These are phyloP conservation scores for Burhinus bistriatus DNA, from an alignment of 2,113 vertebrate genomes.

Conservation along the genomic window DNA sequence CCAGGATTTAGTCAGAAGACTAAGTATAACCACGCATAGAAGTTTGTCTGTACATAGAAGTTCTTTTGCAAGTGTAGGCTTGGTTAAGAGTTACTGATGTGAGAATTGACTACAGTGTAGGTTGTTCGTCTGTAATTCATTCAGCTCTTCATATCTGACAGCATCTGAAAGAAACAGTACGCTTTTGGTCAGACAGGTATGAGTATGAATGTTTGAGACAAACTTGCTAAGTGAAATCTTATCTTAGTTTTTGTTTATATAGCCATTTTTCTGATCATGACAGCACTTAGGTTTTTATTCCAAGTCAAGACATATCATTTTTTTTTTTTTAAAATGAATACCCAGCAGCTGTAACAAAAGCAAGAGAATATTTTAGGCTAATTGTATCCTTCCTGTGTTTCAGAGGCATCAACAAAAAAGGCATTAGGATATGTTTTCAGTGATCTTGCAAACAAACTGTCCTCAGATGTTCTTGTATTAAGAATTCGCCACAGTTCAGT, in stretches of 20 bases:
- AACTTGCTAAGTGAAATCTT: neutral
- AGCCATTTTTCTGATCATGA: neutral
- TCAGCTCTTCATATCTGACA: neutral
- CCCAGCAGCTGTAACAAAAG: neutral
- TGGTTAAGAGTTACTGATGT: neutral
- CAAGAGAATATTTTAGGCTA: neutral
- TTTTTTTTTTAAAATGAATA: neutral
- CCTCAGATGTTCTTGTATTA: slow-evolving; percentile 84
- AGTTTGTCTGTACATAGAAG: neutral
- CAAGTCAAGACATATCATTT: neutral
- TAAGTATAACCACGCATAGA: neutral
- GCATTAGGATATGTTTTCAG: slow-evolving; percentile 79
- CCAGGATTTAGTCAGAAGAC: neutral
- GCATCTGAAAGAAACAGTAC: neutral
- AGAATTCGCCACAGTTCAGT: slow-evolving; percentile 80
- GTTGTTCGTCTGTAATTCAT: neutral
- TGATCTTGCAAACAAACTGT: slow-evolving; percentile 79
- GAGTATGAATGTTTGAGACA: neutral
- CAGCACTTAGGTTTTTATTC: neutral
- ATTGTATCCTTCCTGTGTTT: slow-evolving; percentile 27
- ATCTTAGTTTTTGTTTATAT: neutral
- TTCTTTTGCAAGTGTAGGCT: neutral
- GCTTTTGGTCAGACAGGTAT: neutral
- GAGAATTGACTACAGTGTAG: neutral
- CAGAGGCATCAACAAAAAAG: slow-evolving; percentile 76